phyloP scores from a whole-genome alignment of 2,113 vertebrate genomes.

The Hippolais icterina region DNA sequence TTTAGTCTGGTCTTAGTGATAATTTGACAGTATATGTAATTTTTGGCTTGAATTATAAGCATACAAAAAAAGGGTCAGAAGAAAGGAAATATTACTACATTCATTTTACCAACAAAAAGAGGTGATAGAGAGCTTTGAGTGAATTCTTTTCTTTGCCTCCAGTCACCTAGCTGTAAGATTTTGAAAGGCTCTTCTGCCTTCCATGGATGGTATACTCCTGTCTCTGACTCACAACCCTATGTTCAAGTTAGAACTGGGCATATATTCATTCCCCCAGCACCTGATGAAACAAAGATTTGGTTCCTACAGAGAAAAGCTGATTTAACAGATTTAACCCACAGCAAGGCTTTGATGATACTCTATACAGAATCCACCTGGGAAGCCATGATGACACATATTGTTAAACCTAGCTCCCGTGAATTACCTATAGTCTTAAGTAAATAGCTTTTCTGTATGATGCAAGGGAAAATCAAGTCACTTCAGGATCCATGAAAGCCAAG shows the following conservation, averaged over 20 bases:
- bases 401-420: not conserved
- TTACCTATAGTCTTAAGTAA: not conserved
- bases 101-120: not conserved
- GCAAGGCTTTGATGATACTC: not conserved
- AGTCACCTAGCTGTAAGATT: not conserved
- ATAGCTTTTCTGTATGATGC: not conserved
- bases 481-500: not conserved
- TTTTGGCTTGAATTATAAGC: not conserved
- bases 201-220: not conserved
- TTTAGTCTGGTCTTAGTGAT: not conserved
- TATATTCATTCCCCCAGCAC: not conserved
- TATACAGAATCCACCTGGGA: not conserved
- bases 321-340: not conserved
- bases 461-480: not conserved
- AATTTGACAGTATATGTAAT: not conserved
- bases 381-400: not conserved
- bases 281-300: not conserved
- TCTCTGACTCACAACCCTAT: not conserved
- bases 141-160: not conserved
- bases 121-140: not conserved
- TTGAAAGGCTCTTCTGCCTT: not conserved
- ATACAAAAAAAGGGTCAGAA: not conserved
- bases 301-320: not conserved
- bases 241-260: not conserved
- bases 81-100: not conserved